These are phyloP conservation scores for Corythornis cristatus DNA, from an alignment of 2,113 vertebrate genomes.

Conservation along the genomic window DNA sequence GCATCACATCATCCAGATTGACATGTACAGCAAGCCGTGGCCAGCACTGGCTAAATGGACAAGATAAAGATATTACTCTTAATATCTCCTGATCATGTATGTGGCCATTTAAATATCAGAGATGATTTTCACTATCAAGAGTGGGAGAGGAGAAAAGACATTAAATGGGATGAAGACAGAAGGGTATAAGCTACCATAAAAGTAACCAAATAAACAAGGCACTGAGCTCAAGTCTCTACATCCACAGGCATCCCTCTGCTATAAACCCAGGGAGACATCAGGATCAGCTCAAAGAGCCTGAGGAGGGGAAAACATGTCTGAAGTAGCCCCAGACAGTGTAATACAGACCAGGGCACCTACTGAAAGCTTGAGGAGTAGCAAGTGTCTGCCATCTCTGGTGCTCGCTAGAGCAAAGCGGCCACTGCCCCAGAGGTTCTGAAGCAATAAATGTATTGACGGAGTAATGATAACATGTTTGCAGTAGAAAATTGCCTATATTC, in stretches of 20 bases:
- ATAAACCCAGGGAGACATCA: neutral
- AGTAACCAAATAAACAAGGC: constrained; percentile 38
- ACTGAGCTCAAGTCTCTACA: neutral
- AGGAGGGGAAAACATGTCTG: neutral
- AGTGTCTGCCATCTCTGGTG: neutral
- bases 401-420: constrained; percentile 8
- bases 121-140: neutral
- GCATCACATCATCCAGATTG: neutral
- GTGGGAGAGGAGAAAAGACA: neutral
- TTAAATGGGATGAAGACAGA: constrained; percentile 48
- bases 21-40: neutral
- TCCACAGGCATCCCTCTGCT: neutral
- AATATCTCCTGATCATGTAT: constrained; percentile 20
- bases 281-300: neutral
- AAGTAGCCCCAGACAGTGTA: neutral
- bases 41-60: neutral
- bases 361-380: neutral
- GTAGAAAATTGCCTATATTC: constrained; percentile 57
- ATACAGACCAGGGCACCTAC: neutral
- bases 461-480: constrained; percentile 47
- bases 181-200: constrained; percentile 23
- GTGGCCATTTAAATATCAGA: constrained; percentile 38
- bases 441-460: constrained; percentile 50
- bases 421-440: constrained; percentile 39
- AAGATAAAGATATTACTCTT: neutral